A percentile compares a stretch with the other conserved stretches of the same genome.
Evolutionary conservation across 2,888 invertebrate species (phyloP).

Genomic region (Drosophila putrida): DNA sequence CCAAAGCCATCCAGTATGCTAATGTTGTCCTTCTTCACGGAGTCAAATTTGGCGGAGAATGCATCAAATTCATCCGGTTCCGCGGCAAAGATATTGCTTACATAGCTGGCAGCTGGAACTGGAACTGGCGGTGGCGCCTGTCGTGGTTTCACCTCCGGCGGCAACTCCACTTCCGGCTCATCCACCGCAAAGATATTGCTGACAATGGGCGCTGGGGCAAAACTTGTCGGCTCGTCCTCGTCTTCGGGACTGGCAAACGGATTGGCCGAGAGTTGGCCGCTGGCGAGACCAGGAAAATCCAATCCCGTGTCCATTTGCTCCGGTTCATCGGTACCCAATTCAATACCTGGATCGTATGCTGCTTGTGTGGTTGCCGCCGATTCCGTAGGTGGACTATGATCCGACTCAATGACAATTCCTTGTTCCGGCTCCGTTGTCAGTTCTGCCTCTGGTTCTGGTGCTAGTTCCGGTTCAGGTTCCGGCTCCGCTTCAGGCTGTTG

Average conservation of each 20-base stretch:
- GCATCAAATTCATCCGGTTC: constrained; percentile 92
- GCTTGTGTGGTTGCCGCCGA: constrained; percentile 76
- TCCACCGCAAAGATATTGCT: constrained; percentile 77
- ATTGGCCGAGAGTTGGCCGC: constrained; percentile 85
- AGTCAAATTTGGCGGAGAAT: constrained; percentile 95
- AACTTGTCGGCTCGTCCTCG: constrained; percentile 73
- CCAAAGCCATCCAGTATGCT: constrained; percentile 84
- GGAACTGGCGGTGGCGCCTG: constrained; percentile 34
- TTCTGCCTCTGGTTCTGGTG: constrained; percentile 37
- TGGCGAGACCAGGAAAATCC: constrained; percentile 81
- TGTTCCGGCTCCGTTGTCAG: constrained; percentile 30
- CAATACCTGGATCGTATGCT: constrained; percentile 64
- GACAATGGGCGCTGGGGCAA: constrained; percentile 64
- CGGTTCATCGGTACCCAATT: constrained; percentile 66
- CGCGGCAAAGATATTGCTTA: constrained; percentile 81
- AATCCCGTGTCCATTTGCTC: constrained; percentile 85
- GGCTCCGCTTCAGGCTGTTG: constrained; percentile 26
- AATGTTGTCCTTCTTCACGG: constrained; percentile 85
- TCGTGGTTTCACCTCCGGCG: constrained; percentile 58
- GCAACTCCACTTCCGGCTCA: constrained; percentile 39
- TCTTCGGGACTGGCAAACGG: constrained; percentile 86
- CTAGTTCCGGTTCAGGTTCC: constrained; percentile 42
- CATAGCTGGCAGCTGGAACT: constrained; percentile 59
- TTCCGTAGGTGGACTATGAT: constrained; percentile 81
- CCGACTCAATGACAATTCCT: constrained; percentile 61